Evolutionary conservation across 2,797 vertebrate species (phyloP), one percentile per base, ranked within the genome.

Genomic region (Gallirallus australis): DNA sequence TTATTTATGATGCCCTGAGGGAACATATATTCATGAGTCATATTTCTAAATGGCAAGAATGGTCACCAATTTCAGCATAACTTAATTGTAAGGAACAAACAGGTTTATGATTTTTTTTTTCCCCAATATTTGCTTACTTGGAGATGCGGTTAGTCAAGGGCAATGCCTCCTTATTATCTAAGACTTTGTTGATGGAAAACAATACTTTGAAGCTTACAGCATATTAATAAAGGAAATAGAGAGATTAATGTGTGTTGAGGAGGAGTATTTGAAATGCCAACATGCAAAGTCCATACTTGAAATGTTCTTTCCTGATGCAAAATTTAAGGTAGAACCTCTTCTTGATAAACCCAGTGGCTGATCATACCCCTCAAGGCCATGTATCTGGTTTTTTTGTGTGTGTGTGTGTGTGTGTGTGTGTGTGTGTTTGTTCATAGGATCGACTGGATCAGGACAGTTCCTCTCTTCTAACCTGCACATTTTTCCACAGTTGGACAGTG

Each of bases 111-210:
- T 53, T 75, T 97, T 95, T 40, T 42, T 45, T 42, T 45, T 96
- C 89, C n/a, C 60, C 61, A 94, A 59, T 94, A 96, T 94, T 93
- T 96, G 18, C 81, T 93, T 93, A 95, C 39, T 96, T 95, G 60
- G 60, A 94, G 70, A 95, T 94, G 25, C 70, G 71, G 84, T 86
- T 96, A 94, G 77, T 78, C 59, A 95, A 94, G 64, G 48, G 30
- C n/a, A 96, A 97, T 95, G 40, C 30, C 9, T 95, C 60, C 77
- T 94, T 82, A 57, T 30, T 75, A 21, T 60, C 45, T 81, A 31
- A 96, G 50, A 90, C 24, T 86, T 47, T 70, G 19, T 23, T 86
- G 27, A 40, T 16, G 24, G 21, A 89, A 97, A 97, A 88, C 23
- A 94, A 53, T 94, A 64, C 30, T 69, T 35, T 66, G 40, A 82